Conservation (phyloP, 2,797 vertebrate species). For the Cynopterus sphinx region DNA sequence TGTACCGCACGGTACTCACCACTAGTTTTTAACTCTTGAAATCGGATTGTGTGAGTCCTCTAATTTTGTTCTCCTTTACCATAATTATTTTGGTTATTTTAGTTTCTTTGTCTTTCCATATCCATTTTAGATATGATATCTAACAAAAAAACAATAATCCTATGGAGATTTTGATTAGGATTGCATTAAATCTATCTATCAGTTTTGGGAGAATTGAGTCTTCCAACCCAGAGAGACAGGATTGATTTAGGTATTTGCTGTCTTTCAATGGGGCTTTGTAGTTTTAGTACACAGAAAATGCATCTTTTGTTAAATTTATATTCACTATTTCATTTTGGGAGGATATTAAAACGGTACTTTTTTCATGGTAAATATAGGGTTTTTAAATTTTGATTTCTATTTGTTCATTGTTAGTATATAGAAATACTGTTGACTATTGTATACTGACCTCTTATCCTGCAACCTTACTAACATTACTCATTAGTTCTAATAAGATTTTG, state of each 20-base stretch:
- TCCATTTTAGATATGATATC: background rate
- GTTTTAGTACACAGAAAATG: background rate
- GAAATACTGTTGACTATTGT: background rate
- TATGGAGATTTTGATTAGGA: background rate
- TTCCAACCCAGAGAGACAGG: background rate
- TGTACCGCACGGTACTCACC: background rate
- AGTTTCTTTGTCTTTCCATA: background rate
- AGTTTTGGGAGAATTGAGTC: background rate
- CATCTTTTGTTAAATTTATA: background rate
- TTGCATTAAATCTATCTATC: background rate
- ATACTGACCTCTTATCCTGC: background rate
- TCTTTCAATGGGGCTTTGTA: background rate
- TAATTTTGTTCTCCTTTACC: background rate
- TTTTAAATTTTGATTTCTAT: slow-evolving; percentile 12
- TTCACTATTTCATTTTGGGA: background rate
- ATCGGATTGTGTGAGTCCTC: background rate
- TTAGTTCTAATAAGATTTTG: slow-evolving; percentile 23
- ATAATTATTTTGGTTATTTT: background rate
- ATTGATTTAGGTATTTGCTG: background rate
- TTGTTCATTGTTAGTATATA: background rate
- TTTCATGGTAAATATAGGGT: background rate
- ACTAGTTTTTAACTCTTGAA: background rate
- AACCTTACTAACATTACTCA: slow-evolving; percentile 43
- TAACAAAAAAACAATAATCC: background rate
- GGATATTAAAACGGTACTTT: background rate